These are phyloP conservation scores for Aphyosemion australe DNA, from an alignment of 2,113 vertebrate genomes.

Conservation along the genomic window DNA sequence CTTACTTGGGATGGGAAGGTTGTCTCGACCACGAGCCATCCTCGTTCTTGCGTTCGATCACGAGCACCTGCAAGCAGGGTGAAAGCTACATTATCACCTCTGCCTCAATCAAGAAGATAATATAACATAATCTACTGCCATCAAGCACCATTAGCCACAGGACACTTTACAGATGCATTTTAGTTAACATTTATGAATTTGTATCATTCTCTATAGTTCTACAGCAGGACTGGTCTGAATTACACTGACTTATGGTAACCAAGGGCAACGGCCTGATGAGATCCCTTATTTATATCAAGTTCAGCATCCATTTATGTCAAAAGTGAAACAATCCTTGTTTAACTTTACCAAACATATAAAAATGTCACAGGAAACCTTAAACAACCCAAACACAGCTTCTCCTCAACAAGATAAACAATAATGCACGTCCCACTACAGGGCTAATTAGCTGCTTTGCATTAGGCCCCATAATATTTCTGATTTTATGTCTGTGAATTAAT, in stretches of 20 bases:
- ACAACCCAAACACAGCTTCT: neutral
- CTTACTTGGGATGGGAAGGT: slow-evolving; percentile 87
- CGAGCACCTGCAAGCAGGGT: slow-evolving; percentile 83
- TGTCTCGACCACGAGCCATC: slow-evolving; percentile 96
- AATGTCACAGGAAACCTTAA: neutral
- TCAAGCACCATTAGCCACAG: neutral
- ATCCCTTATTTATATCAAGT: neutral
- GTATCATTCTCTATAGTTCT: neutral
- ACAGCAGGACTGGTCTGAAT: too few relatives aligned
- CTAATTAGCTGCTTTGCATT: slow-evolving; percentile 13
- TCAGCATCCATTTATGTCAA: neutral
- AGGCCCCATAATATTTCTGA: neutral
- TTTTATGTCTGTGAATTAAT: slow-evolving; percentile 27
- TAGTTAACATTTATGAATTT: neutral
- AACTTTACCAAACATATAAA: neutral
- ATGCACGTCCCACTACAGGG: neutral
- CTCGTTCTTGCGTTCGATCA: slow-evolving; percentile 95
- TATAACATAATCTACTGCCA: neutral
- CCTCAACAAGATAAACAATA: neutral
- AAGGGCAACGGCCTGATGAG: too few relatives aligned
- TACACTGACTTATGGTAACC: too few relatives aligned
- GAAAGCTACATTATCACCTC: slow-evolving; percentile 10
- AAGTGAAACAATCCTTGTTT: neutral
- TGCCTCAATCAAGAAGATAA: slow-evolving; percentile 16
- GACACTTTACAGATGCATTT: neutral